phyloP scores from a whole-genome alignment of 2,797 vertebrate species.

The Dallia pectoralis region DNA sequence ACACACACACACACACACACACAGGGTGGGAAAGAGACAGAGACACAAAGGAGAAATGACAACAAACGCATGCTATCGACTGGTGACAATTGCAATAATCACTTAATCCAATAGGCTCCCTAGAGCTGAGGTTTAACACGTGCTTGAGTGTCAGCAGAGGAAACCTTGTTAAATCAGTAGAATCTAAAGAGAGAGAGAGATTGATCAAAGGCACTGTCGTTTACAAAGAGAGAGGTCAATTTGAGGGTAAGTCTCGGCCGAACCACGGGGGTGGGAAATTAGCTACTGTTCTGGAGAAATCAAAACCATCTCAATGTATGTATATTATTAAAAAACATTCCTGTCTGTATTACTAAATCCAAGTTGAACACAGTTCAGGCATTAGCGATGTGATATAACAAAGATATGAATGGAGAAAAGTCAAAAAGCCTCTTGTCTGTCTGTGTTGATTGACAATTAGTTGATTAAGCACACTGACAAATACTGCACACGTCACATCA shows the following conservation, averaged over 20 bases:
- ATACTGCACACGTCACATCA: too few species aligned
- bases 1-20: slow-evolving; percentile 32
- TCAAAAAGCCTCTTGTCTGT: too few species aligned
- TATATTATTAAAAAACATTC: too few species aligned
- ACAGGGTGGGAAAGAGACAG: background rate
- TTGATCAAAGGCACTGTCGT: slow-evolving; percentile 39
- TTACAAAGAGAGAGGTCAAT: slow-evolving; percentile 33
- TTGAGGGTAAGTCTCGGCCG: background rate
- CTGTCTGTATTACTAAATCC: too few species aligned
- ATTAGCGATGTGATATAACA: too few species aligned
- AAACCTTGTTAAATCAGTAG: slow-evolving; percentile 61
- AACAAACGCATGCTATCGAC: slow-evolving; percentile 51
- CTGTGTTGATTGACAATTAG: too few species aligned
- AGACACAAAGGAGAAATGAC: slow-evolving; percentile 36
- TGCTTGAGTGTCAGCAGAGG: slow-evolving; percentile 53
- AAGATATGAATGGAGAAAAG: too few species aligned
- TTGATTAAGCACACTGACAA: too few species aligned
- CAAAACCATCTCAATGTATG: too few species aligned
- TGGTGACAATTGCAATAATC: slow-evolving; percentile 70
- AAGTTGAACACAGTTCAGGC: too few species aligned
- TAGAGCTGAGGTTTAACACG: slow-evolving; percentile 42
- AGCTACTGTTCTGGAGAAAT: background rate
- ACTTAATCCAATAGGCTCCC: slow-evolving; percentile 68
- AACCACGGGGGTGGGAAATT: background rate
- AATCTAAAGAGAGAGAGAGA: slow-evolving; percentile 48